Evolutionary conservation across 2,888 invertebrate genomes (phyloP).

Genomic region (Creontiades dilutus): DNA sequence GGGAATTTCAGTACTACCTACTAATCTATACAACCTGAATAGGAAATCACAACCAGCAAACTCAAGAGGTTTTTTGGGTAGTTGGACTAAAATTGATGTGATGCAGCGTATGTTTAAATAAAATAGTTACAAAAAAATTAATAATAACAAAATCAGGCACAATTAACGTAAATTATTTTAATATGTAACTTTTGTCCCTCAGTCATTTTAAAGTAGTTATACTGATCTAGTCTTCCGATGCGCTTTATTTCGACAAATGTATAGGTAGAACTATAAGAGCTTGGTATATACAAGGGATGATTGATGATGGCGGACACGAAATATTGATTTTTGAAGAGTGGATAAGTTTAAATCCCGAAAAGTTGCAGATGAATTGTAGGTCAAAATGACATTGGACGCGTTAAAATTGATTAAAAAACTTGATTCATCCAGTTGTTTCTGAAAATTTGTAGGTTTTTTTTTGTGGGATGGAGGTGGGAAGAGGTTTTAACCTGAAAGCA

Average conservation of each 20-base stretch:
- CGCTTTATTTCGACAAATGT: background rate
- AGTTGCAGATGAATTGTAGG: no score
- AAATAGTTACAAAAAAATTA: background rate
- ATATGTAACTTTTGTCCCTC: background rate
- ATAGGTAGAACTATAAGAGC: background rate
- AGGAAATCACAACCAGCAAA: constrained; percentile 54
- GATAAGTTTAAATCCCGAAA: no score
- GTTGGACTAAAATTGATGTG: constrained; percentile 8
- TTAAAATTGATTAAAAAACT: no score
- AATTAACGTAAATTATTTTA: background rate
- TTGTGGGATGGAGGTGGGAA: no score
- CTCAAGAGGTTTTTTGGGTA: background rate
- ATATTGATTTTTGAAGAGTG: no score
- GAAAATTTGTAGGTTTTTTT: no score
- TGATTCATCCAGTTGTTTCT: no score
- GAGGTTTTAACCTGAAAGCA: no score
- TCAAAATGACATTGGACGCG: no score
- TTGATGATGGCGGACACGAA: background rate
- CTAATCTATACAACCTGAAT: constrained; percentile 48
- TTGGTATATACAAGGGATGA: background rate
- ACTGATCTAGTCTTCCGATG: background rate
- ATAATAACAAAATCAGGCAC: background rate
- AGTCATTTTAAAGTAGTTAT: background rate
- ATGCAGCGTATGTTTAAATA: background rate
- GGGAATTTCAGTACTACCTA: constrained; percentile 41